These are phyloP conservation scores for Irena cyanogastra DNA, from an alignment of 2,113 vertebrate species.

Conservation along the genomic window DNA sequence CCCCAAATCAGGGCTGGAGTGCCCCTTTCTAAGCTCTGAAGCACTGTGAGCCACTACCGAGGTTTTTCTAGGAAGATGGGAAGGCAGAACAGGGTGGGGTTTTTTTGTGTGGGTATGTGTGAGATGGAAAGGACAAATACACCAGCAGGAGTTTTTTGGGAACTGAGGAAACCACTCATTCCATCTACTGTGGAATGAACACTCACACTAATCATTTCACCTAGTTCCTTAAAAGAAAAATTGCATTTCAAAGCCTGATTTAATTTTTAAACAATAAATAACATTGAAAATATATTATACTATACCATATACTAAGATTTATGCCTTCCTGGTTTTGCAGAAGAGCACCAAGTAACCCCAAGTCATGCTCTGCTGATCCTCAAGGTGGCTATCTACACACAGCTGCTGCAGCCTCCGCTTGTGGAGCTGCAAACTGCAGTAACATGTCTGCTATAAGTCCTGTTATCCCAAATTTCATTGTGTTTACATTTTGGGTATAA, in stretches of 20 bases:
- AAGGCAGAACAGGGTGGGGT: not conserved
- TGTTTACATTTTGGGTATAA: not conserved
- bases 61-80: not conserved
- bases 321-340: not conserved
- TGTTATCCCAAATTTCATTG: not conserved
- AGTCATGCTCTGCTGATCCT: slow-evolving; percentile 3
- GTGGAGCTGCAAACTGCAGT: not conserved
- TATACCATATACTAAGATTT: not conserved
- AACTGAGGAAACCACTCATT: not conserved
- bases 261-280: not conserved
- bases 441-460: not conserved
- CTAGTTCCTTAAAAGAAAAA: not conserved
- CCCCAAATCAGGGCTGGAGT: not conserved
- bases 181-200: no score
- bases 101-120: not conserved
- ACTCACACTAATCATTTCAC: not conserved
- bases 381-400: slow-evolving; percentile 39
- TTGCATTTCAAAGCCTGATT: not conserved
- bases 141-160: not conserved
- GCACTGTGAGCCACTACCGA: accelerated
- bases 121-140: not conserved
- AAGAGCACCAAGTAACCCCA: accelerated
- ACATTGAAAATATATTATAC: not conserved
- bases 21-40: not conserved
- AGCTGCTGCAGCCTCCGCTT: not conserved